Evolutionary conservation across 2,888 invertebrate species (phyloP).

Genomic region (Parnassius apollo): DNA sequence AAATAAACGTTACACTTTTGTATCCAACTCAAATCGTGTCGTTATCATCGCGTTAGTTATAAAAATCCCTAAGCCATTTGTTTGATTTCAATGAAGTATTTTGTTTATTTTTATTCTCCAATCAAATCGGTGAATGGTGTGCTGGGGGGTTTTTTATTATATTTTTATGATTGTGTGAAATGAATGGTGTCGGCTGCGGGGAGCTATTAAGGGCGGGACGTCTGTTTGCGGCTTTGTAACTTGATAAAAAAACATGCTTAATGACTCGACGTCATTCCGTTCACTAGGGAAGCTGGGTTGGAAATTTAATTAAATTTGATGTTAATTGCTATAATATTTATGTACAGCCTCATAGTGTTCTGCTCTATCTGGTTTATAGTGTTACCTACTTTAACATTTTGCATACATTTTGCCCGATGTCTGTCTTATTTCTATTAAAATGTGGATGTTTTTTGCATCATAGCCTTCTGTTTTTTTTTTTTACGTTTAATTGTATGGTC

Average conservation of each 20-base stretch:
- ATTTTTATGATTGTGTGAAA: slow-evolving; percentile 39
- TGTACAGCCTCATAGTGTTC: too few relatives aligned
- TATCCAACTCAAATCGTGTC: slow-evolving; percentile 1
- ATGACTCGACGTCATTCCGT: slow-evolving; percentile 10
- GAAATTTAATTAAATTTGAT: slow-evolving; percentile 6
- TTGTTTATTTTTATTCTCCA: slow-evolving; percentile 24
- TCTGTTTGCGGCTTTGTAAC: slow-evolving; percentile 34
- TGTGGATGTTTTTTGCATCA: too few relatives aligned
- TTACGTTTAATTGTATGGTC: too few relatives aligned
- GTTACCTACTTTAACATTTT: too few relatives aligned
- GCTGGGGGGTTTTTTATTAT: slow-evolving; percentile 32
- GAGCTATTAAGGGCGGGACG: slow-evolving; percentile 37
- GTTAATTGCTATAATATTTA: neutral
- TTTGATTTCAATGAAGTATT: slow-evolving; percentile 23
- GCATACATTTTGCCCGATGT: too few relatives aligned
- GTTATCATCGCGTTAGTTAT: slow-evolving; percentile 6
- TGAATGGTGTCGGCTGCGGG: slow-evolving; percentile 35
- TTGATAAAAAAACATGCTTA: slow-evolving; percentile 28
- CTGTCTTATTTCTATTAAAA: too few relatives aligned
- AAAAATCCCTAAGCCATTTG: slow-evolving; percentile 18
- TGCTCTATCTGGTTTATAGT: too few relatives aligned
- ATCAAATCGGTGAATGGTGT: slow-evolving; percentile 23
- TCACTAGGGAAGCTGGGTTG: slow-evolving; percentile 16
- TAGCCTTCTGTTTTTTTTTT: too few relatives aligned
- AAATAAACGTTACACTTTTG: too few relatives aligned